Base-by-base conservation (phyloP, 1,140 invertebrate genomes). In the Drosophila novamexicana region DNA sequence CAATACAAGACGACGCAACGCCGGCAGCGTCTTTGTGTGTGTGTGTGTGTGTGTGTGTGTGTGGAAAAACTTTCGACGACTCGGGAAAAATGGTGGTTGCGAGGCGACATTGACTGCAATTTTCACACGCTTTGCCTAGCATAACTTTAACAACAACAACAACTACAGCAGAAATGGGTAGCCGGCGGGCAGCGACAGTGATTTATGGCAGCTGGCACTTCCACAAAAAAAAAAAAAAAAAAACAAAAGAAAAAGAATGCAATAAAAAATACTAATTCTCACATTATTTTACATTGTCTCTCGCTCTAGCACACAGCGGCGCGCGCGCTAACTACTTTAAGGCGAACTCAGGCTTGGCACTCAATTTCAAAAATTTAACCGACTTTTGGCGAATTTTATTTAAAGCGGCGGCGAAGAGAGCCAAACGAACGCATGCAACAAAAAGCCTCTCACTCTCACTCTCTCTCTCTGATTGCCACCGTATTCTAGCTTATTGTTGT, bases 21-120 rank as follows among this genome's bases (percentile, higher is more conserved):
- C 29, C 8, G 16, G 12, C 7, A 54, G 50, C 40, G 34, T 42
- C 9, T 40, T 10, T 54, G 16, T 62, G 22, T 36, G 10, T n/a
- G n/a, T n/a, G n/a, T 58, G 16, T 65, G 49, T 49, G 37, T 63
- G 8, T 39, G 12, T 66, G 32, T 74, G 53, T 18, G 65, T 44
- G 56, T 61, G 70, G 80, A 71, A 85, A 85, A 85, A 81, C 79
- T 85, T 81, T 50, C 44, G 44, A 58, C 56, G 53, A 66, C 47
- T 47, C 18, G 58, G 79, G 75, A 82, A 84, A 86, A 86, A 76
- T 79, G 82, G 82, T 86, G 81, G 81, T 85, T 84, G 81, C 61
- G 77, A 53, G 54, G 57, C 70, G 67, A 70, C 79, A 71, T 65
- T 73, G 71, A 63, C 40, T 76, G 83, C 79, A 88, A 82, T 86